Base-by-base conservation (phyloP, 2,113 vertebrate genomes). In the Phoenicopterus ruber region DNA sequence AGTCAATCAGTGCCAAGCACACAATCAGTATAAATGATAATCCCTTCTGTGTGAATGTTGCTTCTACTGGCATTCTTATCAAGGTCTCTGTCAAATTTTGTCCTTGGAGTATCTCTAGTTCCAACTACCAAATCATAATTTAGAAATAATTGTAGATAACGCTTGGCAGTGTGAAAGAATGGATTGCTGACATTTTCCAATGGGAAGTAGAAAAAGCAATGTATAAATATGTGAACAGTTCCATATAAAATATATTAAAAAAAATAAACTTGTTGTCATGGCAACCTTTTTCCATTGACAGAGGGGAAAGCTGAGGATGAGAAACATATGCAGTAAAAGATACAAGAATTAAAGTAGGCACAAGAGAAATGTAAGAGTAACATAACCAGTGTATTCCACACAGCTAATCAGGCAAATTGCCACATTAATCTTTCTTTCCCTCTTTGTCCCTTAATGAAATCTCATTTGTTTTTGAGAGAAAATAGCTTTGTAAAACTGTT, bases 251-350 rank as follows among this genome's bases (percentile, higher is more conserved):
- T 86, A 76, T 87, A 71, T 83, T 24, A 92, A 81, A 97, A 42
- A 95, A 95, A 78, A 82, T 26, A 63, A 59, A 85, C 15, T 79
- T 58, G 8, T 96, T 97, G 92, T 96, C 82, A 94, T 21, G 80
- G 55, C 67, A 97, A 95, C 66, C 10, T 91, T 95, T 93, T 93
- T 88, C 69, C 54, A 96, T 96, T 95, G 83, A 90, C 58, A 54
- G 85, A 92, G 55, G 73, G 54, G 62, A 88, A 90, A 78, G 29
- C 81, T 57, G 72, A 69, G 82, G 88, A 98, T 96, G 86, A 95
- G 87, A 98, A 98, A 97, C 97, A 97, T 59, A 91, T 95, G 91
- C 83, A 55, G 65, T 61, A 95, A 90, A 90, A 87, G 91, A 97
- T 63, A 88, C 19, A 79, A 54, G 86, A 93, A 57, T 94, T 86